Percentiles rank a stretch among this genome's conserved stretches.
Evolutionary conservation across 2,797 vertebrate species (phyloP).

Genomic region (Siniperca obscura): DNA sequence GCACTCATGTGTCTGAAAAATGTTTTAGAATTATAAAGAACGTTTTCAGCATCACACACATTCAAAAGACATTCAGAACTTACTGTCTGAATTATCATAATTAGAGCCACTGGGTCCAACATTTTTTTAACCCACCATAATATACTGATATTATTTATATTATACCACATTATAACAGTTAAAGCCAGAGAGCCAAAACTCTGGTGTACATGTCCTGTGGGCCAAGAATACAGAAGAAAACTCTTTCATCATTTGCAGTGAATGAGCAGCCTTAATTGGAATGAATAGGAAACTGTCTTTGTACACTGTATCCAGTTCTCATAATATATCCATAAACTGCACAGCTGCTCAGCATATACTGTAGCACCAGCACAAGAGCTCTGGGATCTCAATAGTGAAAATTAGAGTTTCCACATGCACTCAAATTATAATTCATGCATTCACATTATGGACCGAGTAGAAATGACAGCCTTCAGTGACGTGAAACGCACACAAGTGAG

Average conservation of each 20-base stretch:
- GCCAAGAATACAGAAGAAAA: slow-evolving; percentile 24
- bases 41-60: background rate
- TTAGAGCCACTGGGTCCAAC: slow-evolving; percentile 7
- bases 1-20: background rate
- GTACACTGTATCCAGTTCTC: slow-evolving; percentile 31
- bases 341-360: slow-evolving; percentile 39
- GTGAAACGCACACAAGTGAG: slow-evolving; percentile 38
- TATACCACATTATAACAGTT: background rate
- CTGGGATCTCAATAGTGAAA: slow-evolving; percentile 36
- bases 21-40: too few relatives aligned
- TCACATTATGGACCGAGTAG: slow-evolving; percentile 28
- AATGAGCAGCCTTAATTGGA: slow-evolving; percentile 51
- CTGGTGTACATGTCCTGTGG: slow-evolving; percentile 5
- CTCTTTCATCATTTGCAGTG: slow-evolving; percentile 31
- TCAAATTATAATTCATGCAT: slow-evolving; percentile 43
- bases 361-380: background rate
- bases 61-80: slow-evolving; percentile 2
- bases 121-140: slow-evolving; percentile 18
- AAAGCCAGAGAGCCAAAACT: background rate
- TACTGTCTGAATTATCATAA: slow-evolving; percentile 17
- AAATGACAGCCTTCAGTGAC: slow-evolving; percentile 41
- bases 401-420: slow-evolving; percentile 29
- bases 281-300: slow-evolving; percentile 37
- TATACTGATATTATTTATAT: slow-evolving; percentile 17
- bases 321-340: slow-evolving; percentile 47